Percentiles rank a stretch among this genome's conserved stretches.
These are phyloP conservation scores for Conomelus anceps DNA, from an alignment of 2,888 invertebrate genomes.

Conservation along the genomic window DNA sequence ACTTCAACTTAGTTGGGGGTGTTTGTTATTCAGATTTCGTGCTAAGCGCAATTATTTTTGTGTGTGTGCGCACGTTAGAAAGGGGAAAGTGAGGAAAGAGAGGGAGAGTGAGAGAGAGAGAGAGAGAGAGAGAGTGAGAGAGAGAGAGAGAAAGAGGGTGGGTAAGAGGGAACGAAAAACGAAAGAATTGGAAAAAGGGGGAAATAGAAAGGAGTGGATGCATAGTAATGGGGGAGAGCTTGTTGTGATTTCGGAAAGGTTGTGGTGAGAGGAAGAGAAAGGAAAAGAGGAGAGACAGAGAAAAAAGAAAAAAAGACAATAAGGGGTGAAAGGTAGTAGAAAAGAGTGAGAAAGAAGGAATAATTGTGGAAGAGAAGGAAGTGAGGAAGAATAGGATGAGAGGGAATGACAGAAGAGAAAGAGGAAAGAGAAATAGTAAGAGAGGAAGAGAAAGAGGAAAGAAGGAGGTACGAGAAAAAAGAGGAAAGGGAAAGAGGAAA, in stretches of 20 bases:
- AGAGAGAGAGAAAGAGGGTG: not conserved
- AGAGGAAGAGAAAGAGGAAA: not conserved
- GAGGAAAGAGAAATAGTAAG: no score
- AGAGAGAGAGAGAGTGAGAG: not conserved
- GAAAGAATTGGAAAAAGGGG: not conserved
- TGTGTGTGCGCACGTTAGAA: not conserved
- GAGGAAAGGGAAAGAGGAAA: not conserved
- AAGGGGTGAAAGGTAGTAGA: no score
- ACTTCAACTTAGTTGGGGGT: not conserved
- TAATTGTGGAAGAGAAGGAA: no score
- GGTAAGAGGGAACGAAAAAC: not conserved
- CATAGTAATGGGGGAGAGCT: not conserved
- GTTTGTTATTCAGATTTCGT: not conserved
- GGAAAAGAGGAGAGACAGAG: no score
- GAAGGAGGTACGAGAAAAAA: not conserved
- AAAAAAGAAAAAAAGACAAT: no score
- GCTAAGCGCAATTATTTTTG: not conserved
- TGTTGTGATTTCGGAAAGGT: not conserved
- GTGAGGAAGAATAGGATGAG: no score
- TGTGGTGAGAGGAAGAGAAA: not conserved
- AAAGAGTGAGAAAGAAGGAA: no score
- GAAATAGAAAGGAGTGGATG: not conserved
- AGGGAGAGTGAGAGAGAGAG: not conserved
- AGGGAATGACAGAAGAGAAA: no score
- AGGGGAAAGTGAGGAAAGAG: not conserved